Evolutionary conservation across 2,888 invertebrate genomes (phyloP).

Genomic region (Epirrita christyi): DNA sequence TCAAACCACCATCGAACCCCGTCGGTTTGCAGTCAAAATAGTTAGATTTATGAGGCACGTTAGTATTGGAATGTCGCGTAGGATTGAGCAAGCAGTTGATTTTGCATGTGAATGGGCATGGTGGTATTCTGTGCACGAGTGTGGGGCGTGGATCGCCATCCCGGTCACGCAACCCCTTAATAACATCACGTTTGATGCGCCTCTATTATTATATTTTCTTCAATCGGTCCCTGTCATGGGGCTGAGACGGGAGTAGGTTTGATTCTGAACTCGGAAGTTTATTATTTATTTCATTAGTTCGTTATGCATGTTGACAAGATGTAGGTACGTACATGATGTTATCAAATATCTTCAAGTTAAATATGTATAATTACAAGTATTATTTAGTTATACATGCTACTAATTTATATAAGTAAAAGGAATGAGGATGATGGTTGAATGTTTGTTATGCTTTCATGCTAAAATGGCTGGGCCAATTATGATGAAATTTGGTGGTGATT

Average conservation of each 20-base stretch:
- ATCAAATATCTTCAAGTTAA: not conserved
- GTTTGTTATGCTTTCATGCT: too few relatives aligned
- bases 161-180: constrained; percentile 81
- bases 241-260: constrained; percentile 48
- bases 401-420: too few relatives aligned
- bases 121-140: constrained; percentile 71
- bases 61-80: constrained; percentile 55
- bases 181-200: constrained; percentile 85
- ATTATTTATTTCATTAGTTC: not conserved
- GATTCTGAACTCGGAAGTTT: constrained; percentile 13
- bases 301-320: not conserved
- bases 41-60: constrained; percentile 56
- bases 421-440: too few relatives aligned
- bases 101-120: constrained; percentile 74
- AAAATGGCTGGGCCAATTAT: too few relatives aligned
- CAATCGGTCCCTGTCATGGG: constrained; percentile 75
- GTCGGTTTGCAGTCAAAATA: constrained; percentile 43
- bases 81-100: constrained; percentile 64
- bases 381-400: too few relatives aligned
- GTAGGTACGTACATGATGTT: too few relatives aligned
- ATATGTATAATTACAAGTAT: too few relatives aligned
- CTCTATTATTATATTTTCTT: constrained; percentile 84
- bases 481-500: too few relatives aligned
- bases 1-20: constrained; percentile 44
- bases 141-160: constrained; percentile 70